A percentile compares a stretch with the other conserved stretches of the same genome.
Evolutionary conservation across 2,888 invertebrate genomes (phyloP).

Genomic region (Lasioglossum leucozonium): DNA sequence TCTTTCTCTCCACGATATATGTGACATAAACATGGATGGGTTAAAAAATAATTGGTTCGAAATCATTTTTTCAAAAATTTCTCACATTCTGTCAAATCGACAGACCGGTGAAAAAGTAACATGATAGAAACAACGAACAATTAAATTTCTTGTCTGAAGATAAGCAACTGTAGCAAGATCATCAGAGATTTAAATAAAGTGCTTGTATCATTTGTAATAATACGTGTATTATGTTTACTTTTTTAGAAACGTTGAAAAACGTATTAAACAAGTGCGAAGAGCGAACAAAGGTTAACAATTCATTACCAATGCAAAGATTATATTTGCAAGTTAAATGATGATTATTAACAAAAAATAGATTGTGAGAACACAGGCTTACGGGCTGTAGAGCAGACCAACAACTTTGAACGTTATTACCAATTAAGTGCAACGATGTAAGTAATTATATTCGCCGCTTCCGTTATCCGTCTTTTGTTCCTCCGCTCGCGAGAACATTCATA

Average conservation of each 20-base stretch:
- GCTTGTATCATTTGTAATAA: too few species aligned
- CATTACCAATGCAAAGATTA: neutral
- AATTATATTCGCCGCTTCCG: slow-evolving; percentile 25
- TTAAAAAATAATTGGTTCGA: neutral
- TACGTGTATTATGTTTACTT: too few species aligned
- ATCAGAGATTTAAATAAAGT: too few species aligned
- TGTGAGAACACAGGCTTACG: slow-evolving; percentile 11
- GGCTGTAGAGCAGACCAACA: neutral
- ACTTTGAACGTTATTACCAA: slow-evolving; percentile 16
- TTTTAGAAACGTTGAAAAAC: neutral
- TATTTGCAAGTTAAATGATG: neutral
- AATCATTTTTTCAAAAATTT: neutral
- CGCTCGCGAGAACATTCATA: slow-evolving; percentile 1
- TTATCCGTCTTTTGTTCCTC: slow-evolving; percentile 19
- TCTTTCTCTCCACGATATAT: too few species aligned
- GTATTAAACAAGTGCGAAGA: neutral
- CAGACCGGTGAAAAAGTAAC: too few species aligned
- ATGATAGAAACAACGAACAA: too few species aligned
- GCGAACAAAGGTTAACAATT: neutral
- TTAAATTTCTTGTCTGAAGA: too few species aligned
- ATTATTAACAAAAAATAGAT: neutral
- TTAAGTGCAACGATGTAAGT: slow-evolving; percentile 10
- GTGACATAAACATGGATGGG: too few species aligned
- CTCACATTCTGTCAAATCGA: too few species aligned
- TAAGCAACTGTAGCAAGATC: neutral